These are phyloP conservation scores for Amphipoea oculea DNA, from an alignment of 2,888 invertebrate species.

Conservation along the genomic window DNA sequence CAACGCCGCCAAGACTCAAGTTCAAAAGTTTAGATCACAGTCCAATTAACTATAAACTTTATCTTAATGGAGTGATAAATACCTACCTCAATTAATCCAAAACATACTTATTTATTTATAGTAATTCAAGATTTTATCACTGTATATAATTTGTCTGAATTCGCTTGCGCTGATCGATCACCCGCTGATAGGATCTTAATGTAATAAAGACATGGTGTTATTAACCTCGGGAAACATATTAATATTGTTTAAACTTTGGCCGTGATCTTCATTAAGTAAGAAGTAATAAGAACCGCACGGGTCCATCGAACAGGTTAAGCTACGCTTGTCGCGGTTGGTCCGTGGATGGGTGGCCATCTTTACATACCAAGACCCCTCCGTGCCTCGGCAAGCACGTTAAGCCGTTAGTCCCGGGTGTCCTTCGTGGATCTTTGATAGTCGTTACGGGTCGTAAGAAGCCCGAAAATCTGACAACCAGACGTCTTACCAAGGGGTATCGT, in stretches of 20 bases:
- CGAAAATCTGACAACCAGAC: too few species aligned
- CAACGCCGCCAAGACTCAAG: background rate
- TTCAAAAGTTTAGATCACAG: background rate
- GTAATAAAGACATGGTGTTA: conserved; percentile 3
- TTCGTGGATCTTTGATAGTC: too few species aligned
- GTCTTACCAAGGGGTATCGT: too few species aligned
- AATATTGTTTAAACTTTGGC: conserved; percentile 7
- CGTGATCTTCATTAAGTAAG: conserved; percentile 13
- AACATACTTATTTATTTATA: background rate
- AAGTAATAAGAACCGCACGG: too few species aligned
- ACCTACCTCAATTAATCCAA: background rate
- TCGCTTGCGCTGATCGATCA: conserved; percentile 20
- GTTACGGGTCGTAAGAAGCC: too few species aligned
- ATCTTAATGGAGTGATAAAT: background rate
- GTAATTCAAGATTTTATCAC: conserved; percentile 14
- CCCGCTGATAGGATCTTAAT: conserved; percentile 30
- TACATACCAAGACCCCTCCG: too few species aligned
- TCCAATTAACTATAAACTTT: background rate
- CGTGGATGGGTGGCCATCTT: too few species aligned
- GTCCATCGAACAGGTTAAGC: too few species aligned
- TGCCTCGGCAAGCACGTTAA: too few species aligned
- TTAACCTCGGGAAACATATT: conserved; percentile 24
- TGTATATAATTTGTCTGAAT: conserved; percentile 6
- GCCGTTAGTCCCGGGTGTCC: too few species aligned
- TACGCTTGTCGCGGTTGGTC: too few species aligned